A percentile compares a stretch with the other conserved stretches of the same genome.
These are phyloP conservation scores for Polypterus bichir DNA, from an alignment of 2,113 vertebrate genomes.

Conservation along the genomic window DNA sequence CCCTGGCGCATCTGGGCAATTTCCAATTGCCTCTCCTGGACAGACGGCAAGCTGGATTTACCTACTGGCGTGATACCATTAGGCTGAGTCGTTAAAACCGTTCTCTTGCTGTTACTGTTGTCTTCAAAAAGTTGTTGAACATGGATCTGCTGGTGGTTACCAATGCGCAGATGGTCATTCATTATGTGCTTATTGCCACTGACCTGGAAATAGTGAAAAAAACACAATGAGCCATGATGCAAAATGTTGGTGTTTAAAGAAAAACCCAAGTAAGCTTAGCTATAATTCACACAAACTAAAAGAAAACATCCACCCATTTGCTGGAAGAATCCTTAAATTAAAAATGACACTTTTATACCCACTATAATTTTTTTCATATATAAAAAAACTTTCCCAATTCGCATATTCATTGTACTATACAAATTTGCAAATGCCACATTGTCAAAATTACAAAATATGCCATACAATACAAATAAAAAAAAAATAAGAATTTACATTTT, in stretches of 20 bases:
- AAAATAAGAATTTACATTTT: no score
- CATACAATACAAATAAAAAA: no score
- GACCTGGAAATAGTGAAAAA: slow-evolving; percentile 47
- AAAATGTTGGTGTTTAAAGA: no score
- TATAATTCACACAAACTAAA: not conserved
- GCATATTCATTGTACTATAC: no score
- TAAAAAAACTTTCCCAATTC: no score
- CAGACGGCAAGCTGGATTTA: slow-evolving; percentile 58
- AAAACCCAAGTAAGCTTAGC: no score
- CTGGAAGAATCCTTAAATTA: no score
- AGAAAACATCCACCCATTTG: slow-evolving; percentile 19
- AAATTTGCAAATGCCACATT: no score
- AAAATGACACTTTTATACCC: no score
- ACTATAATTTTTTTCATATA: no score
- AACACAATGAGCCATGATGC: slow-evolving; percentile 10
- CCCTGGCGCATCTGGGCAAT: slow-evolving; percentile 66
- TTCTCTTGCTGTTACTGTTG: slow-evolving; percentile 76
- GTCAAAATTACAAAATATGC: no score
- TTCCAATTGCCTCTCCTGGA: slow-evolving; percentile 65
- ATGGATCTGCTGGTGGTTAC: slow-evolving; percentile 71
- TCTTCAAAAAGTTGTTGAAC: slow-evolving; percentile 85
- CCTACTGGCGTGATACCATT: slow-evolving; percentile 70
- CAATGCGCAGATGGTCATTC: slow-evolving; percentile 66
- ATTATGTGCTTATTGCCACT: slow-evolving; percentile 69
- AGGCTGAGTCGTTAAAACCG: slow-evolving; percentile 77